Percentiles rank a stretch among this genome's conserved stretches.
phyloP scores from a whole-genome alignment of 1,140 invertebrate genomes.

The Aphelinus atriplicis region DNA sequence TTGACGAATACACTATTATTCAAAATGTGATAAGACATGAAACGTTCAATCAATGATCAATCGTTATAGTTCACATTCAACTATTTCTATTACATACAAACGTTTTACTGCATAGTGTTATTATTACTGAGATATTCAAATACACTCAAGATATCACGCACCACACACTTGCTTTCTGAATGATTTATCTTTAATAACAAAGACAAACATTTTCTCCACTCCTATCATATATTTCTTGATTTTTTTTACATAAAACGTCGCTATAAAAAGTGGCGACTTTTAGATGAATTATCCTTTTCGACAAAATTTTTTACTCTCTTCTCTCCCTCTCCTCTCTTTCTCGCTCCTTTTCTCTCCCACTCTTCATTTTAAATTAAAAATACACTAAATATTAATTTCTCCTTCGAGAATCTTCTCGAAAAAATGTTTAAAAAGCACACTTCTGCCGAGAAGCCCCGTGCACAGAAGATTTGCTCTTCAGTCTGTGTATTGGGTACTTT shows the following conservation, averaged over 20 bases:
- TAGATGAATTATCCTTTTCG: slow-evolving; percentile 28
- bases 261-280: slow-evolving; percentile 24
- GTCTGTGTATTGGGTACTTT: too few species aligned
- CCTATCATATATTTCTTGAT: slow-evolving; percentile 13
- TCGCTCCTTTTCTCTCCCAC: too few species aligned
- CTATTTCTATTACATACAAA: slow-evolving; percentile 41
- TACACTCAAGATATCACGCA: slow-evolving; percentile 44
- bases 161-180: slow-evolving; percentile 43
- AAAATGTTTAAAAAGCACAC: slow-evolving; percentile 29
- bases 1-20: slow-evolving; percentile 31
- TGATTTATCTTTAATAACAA: slow-evolving; percentile 19
- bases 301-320: neutral
- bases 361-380: slow-evolving; percentile 31
- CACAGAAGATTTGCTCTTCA: slow-evolving; percentile 16
- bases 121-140: slow-evolving; percentile 51
- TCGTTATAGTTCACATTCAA: slow-evolving; percentile 34
- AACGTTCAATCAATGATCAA: slow-evolving; percentile 26
- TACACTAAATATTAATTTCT: slow-evolving; percentile 36
- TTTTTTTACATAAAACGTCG: slow-evolving; percentile 31
- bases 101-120: slow-evolving; percentile 39
- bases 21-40: slow-evolving; percentile 21
- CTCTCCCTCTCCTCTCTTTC: too few species aligned
- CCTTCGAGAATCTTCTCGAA: slow-evolving; percentile 6
- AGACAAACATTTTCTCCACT: slow-evolving; percentile 28
- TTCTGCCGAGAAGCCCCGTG: slow-evolving; percentile 13